Base-by-base conservation (phyloP, 1,140 invertebrate genomes). In the Zaprionus ghesquierei region DNA sequence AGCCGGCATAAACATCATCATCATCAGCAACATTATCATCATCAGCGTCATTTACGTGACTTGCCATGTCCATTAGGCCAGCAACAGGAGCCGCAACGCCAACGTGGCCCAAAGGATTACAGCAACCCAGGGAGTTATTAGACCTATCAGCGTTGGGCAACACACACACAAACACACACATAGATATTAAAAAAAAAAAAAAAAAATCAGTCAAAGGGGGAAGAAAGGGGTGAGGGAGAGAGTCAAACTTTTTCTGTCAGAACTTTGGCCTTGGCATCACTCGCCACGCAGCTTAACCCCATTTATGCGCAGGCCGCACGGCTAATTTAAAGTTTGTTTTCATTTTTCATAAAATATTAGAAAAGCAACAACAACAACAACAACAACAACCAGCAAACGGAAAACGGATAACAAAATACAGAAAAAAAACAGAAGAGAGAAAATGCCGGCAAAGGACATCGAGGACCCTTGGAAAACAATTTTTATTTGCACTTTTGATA, bases 401-500 rank as follows among this genome's bases (percentile, higher is more conserved):
- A 25, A 3, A 13, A 25, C 12, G 51, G 38, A 44, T 20, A 18
- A 50, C 33, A 41, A 3, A 54, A 41, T 6, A 41, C 13, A 6
- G 5, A 8, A 41, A 41, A 15, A 41, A 12, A 33, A 12, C 2
- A 25, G 25, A 25, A 25, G 2, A 13, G 54, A 18, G 22, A 44
- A 41, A 9, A 18, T 20, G 27, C 9, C 25, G 33, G 54, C 33
- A 56, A 69, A 56, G 49, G 71, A 72, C 64, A 75, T 69, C 35
- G 53, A 61, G 66, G 58, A 56, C 65, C 66, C 50, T 75, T 60
- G 49, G 69, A 77, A 74, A 53, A 62, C 69, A 79, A 81, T 79
- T 81, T 86, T 76, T 81, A 89, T 89, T 89, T 89, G 73, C 74
- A 84, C 84, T 89, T 89, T 89, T 84, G 79, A 89, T 89, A 89